These are phyloP conservation scores for Sphaerophoria taeniata DNA, from an alignment of 2,888 invertebrate species.

Conservation along the genomic window DNA sequence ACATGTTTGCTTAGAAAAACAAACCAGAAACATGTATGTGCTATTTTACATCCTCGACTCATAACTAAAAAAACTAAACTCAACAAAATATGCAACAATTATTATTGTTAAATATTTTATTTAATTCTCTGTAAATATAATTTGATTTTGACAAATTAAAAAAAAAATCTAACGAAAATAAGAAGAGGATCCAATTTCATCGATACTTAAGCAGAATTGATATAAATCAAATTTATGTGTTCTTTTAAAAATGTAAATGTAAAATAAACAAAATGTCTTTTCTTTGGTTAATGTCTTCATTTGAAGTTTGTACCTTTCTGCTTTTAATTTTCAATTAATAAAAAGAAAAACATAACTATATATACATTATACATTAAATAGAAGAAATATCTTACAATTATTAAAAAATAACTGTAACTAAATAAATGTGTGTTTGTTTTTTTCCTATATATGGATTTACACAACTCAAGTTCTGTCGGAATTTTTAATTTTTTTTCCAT, in stretches of 20 bases:
- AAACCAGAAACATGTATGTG: constrained; percentile 9
- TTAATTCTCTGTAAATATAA: constrained; percentile 26
- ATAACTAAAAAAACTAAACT: constrained; percentile 6
- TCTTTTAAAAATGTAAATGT: constrained; percentile 32
- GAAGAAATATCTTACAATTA: constrained; percentile 71
- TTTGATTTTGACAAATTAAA: constrained; percentile 7
- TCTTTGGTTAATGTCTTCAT: constrained; percentile 52
- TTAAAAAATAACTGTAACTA: constrained; percentile 61
- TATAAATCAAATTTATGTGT: constrained; percentile 4
- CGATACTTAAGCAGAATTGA: constrained; percentile 46
- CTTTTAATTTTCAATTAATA: constrained; percentile 66
- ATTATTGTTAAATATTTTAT: not conserved
- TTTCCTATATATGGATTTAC: too few relatives aligned
- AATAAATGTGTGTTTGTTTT: constrained; percentile 16
- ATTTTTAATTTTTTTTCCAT: too few relatives aligned
- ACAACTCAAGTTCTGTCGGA: not conserved
- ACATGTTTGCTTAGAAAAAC: constrained; percentile 8
- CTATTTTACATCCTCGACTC: constrained; percentile 10
- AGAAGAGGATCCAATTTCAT: constrained; percentile 36
- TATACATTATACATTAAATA: constrained; percentile 68
- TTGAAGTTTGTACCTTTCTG: constrained; percentile 39
- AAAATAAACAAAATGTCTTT: constrained; percentile 39
- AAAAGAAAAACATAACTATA: too few relatives aligned
- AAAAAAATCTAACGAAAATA: too few relatives aligned
- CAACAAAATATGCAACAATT: too few relatives aligned